Conservation (phyloP, 2,888 invertebrate genomes). For the Megastigmus dorsalis region DNA sequence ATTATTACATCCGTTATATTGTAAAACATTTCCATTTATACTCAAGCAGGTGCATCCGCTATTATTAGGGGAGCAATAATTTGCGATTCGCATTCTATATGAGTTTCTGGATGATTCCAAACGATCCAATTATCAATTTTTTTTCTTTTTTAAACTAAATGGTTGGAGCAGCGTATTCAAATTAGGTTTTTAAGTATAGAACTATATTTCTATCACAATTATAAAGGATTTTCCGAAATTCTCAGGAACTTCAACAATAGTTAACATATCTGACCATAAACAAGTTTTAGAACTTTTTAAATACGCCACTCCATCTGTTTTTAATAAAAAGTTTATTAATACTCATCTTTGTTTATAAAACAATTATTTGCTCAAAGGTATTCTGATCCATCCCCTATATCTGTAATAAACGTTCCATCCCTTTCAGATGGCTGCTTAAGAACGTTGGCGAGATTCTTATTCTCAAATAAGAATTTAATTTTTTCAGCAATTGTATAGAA, state of each 20-base stretch:
- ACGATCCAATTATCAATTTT: no score
- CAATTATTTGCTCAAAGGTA: background rate
- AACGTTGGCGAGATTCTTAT: background rate
- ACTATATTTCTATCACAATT: no score
- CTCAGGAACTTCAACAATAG: no score
- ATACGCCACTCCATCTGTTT: no score
- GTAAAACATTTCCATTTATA: background rate
- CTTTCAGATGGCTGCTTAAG: background rate
- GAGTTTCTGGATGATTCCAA: no score
- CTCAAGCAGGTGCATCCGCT: background rate
- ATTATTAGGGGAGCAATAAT: background rate
- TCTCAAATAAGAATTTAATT: background rate
- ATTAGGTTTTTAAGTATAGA: no score
- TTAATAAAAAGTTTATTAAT: background rate
- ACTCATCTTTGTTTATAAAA: background rate
- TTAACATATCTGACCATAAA: no score
- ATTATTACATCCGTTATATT: background rate
- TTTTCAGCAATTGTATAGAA: background rate
- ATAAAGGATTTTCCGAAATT: no score
- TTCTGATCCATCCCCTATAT: background rate
- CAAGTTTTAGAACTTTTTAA: no score
- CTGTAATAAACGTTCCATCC: background rate
- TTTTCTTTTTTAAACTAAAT: no score
- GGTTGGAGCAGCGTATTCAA: no score
- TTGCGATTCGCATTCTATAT: no score